Evolutionary conservation across 2,113 vertebrate genomes (phyloP).

Genomic region (Xenopus laevis): DNA sequence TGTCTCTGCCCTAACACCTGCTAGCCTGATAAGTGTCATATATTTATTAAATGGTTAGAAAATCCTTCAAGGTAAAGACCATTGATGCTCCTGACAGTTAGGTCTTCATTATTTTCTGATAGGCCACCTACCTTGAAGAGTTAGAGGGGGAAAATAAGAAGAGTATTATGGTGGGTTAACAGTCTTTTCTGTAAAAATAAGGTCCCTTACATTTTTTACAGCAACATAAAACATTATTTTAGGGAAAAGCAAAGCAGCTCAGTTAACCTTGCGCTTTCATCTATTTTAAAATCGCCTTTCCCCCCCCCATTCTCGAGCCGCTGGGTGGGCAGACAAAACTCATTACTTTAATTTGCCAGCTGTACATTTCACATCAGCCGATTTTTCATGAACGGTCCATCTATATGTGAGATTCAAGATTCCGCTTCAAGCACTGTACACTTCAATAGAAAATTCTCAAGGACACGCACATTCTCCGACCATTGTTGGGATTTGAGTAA

Average conservation of each 20-base stretch:
- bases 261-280: constrained; percentile 11
- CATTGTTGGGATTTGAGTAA: constrained; percentile 47
- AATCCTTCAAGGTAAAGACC: too few species aligned
- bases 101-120: too few species aligned
- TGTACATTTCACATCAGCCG: constrained; percentile 28
- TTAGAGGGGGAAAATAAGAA: too few species aligned
- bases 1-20: too few species aligned
- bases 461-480: constrained; percentile 21
- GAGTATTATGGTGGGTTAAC: too few species aligned
- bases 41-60: too few species aligned
- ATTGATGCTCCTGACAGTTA: too few species aligned
- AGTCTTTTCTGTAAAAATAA: too few species aligned
- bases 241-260: constrained; percentile 27
- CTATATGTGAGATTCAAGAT: constrained; percentile 20
- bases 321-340: constrained; percentile 34
- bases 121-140: too few species aligned
- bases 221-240: not conserved
- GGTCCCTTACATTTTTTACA: too few species aligned
- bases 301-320: not conserved
- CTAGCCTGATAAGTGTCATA: too few species aligned
- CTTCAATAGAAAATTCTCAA: constrained; percentile 41
- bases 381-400: constrained; percentile 16
- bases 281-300: not conserved
- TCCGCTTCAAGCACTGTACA: constrained; percentile 24
- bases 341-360: constrained; percentile 30